Evolutionary conservation across 2,888 invertebrate species (phyloP), one percentile per base, ranked within the genome.

Genomic region (Cephonodes hylas): DNA sequence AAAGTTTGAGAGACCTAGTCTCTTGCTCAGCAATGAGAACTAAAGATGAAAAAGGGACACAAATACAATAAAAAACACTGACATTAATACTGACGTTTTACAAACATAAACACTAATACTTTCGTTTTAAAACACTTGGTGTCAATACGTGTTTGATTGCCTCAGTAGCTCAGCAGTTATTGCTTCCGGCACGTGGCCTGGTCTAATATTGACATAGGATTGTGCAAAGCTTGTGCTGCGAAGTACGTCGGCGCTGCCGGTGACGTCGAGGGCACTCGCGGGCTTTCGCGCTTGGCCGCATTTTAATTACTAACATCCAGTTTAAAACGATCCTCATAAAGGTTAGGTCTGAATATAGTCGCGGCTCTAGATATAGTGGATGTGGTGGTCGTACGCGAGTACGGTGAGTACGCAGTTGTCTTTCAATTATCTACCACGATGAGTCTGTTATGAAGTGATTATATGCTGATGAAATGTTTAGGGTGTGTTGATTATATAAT

Each of bases 271-370:
- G 44, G 46, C 64, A 56, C 58, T 64, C 60, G 61, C 63, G 44
- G 56, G 60, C 57, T 60, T 61, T 62, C 64, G 69, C 79, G 81
- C 80, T 64, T 75, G 76, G 75, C 64, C 72, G 81, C 75, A 69
- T 79, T 83, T 81, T 82, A 82, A 83, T 80, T 82, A 84, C 46
- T 18, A 31, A 59, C 46, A 23, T 22, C 46, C 46, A 48, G 18
- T 45, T 10, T 18, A 27, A 10, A 8, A 0, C 10, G 53, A 53
- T 18, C 27, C 10, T 4, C 10, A 31, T 18, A 7, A 4, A 53
- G 8, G 8, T 1, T 3, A 10, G 18, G 13, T 18, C 3, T 1
- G n/a, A 3, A 4, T 18, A 18, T 27, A 31, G 1, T 10, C 18
- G 53, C 18, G 31, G 8, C 18, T 53, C 53, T 53, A 18, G 4